A percentile compares a stretch with the other conserved stretches of the same genome.
Conservation (phyloP, 2,888 invertebrate genomes). For the Nematopogon swammerdamellus region DNA sequence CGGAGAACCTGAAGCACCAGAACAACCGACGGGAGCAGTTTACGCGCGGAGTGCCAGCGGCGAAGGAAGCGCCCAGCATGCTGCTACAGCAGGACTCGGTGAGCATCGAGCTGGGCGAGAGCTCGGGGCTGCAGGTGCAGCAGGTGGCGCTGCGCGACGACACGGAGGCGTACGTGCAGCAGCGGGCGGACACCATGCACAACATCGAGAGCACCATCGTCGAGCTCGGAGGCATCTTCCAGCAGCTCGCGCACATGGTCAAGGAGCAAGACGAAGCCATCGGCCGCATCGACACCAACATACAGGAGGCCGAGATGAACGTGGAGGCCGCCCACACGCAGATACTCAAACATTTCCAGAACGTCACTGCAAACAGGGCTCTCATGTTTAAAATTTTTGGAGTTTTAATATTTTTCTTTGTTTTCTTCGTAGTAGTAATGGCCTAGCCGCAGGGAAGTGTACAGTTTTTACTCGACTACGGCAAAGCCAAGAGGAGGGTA, state of each 20-base stretch:
- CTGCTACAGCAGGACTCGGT: slow-evolving; percentile 66
- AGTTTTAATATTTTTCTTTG: slow-evolving; percentile 97
- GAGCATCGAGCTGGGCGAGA: slow-evolving; percentile 79
- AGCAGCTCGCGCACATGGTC: slow-evolving; percentile 94
- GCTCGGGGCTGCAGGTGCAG: slow-evolving; percentile 52
- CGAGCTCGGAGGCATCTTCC: slow-evolving; percentile 97
- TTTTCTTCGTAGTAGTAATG: slow-evolving; percentile 97
- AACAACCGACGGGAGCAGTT: slow-evolving; percentile 91
- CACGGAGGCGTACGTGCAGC: slow-evolving; percentile 86
- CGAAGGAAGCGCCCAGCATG: slow-evolving; percentile 39
- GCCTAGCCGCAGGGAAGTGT: slow-evolving; percentile 58
- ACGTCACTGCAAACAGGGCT: slow-evolving; percentile 95
- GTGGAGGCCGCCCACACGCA: slow-evolving; percentile 97
- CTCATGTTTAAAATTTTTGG: slow-evolving; percentile 99
- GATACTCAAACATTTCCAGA: slow-evolving; percentile 96
- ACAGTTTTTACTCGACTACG: too few species aligned
- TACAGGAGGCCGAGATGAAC: slow-evolving; percentile 93
- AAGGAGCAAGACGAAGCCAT: slow-evolving; percentile 99
- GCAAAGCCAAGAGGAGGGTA: too few species aligned
- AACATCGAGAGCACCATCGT: slow-evolving; percentile 99
- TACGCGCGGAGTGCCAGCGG: slow-evolving; percentile 42
- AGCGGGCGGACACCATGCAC: slow-evolving; percentile 97
- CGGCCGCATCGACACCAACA: slow-evolving; percentile 95
- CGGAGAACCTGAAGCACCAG: slow-evolving; percentile 96
- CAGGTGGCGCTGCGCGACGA: slow-evolving; percentile 79